Evolutionary conservation across 2,797 vertebrate species (phyloP).

Genomic region (Chrosomus eos): DNA sequence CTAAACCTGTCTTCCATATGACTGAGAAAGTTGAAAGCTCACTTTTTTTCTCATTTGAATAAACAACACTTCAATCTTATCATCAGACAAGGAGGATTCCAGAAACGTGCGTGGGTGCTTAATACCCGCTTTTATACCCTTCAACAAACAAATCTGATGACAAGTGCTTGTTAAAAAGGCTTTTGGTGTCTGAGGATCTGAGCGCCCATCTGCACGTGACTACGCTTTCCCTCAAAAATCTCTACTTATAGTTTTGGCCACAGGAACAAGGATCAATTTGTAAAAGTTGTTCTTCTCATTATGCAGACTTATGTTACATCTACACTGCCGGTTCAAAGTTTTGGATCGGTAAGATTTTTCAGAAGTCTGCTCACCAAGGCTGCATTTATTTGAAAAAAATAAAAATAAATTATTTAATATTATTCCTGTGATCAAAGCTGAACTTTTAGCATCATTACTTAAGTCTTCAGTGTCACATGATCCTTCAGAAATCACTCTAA

Average conservation of each 20-base stretch:
- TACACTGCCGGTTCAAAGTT: not conserved
- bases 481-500: too few relatives aligned
- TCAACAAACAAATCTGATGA: slow-evolving; percentile 65
- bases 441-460: too few relatives aligned
- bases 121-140: slow-evolving; percentile 67
- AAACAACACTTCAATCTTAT: slow-evolving; percentile 49
- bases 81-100: slow-evolving; percentile 73
- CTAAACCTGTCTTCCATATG: slow-evolving; percentile 74
- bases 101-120: slow-evolving; percentile 74
- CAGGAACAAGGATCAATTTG: slow-evolving; percentile 6
- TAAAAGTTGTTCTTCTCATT: slow-evolving; percentile 22
- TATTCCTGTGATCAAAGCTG: too few relatives aligned
- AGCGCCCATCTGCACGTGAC: slow-evolving; percentile 38
- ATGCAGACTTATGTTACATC: not conserved
- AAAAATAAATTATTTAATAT: too few relatives aligned
- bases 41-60: slow-evolving; percentile 37
- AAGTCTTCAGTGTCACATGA: too few relatives aligned
- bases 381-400: too few relatives aligned
- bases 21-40: slow-evolving; percentile 70
- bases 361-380: too few relatives aligned
- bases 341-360: too few relatives aligned
- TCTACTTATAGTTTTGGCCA: slow-evolving; percentile 25
- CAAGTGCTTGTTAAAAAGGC: slow-evolving; percentile 79
- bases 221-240: slow-evolving; percentile 2
- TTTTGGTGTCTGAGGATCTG: slow-evolving; percentile 45